Conservation (phyloP, 1,140 invertebrate species). For the Heliconius congener region DNA sequence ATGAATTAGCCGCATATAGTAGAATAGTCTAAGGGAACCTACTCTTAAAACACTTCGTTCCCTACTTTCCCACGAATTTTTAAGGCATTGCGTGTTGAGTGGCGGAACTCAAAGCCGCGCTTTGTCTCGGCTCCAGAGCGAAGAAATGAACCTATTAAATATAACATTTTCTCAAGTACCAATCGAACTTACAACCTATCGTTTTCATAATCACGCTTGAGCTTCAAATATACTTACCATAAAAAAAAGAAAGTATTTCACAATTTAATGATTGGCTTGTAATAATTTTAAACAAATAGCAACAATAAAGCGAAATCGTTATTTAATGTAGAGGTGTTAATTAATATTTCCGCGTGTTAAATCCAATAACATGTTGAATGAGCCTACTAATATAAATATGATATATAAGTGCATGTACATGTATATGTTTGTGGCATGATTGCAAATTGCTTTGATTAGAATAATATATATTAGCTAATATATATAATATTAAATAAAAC, state of each 20-base stretch:
- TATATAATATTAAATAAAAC: not conserved
- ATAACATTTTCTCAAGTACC: no score
- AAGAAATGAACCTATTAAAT: no score
- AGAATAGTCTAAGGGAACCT: no score
- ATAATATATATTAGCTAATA: not conserved
- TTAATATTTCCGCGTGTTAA: conserved; percentile 7
- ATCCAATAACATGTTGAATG: conserved; percentile 14
- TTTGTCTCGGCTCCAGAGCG: no score
- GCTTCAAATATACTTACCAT: not conserved
- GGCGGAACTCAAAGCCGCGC: no score
- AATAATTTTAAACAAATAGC: not conserved
- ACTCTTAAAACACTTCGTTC: no score
- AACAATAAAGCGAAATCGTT: not conserved
- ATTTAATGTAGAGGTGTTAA: not conserved
- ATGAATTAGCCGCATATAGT: no score
- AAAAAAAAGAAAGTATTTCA: no score
- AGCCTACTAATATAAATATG: not conserved
- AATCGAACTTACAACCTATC: no score
- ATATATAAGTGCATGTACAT: not conserved
- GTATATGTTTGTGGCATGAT: not conserved
- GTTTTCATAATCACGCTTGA: no score
- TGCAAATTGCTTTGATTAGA: not conserved
- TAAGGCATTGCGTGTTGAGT: no score
- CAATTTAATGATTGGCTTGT: not conserved
- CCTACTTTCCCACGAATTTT: no score